These are phyloP conservation scores for Lordiphosa fenestrarum DNA, from an alignment of 2,888 invertebrate genomes.

Conservation along the genomic window DNA sequence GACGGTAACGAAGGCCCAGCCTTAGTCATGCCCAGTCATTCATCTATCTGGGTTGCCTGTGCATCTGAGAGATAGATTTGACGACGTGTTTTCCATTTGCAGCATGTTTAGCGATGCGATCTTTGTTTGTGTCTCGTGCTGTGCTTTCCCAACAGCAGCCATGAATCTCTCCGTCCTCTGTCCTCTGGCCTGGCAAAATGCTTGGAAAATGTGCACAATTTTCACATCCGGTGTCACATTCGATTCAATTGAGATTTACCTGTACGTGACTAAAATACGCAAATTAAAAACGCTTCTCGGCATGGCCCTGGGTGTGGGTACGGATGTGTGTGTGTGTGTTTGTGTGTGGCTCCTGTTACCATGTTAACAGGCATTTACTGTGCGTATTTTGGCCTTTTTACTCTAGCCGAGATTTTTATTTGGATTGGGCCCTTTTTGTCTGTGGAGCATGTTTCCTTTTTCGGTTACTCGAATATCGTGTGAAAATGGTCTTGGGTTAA, in stretches of 20 bases:
- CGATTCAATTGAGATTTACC: conserved; percentile 77
- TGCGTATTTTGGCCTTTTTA: conserved; percentile 7
- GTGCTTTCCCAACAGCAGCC: conserved; percentile 48
- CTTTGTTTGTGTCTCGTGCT: conserved; percentile 73
- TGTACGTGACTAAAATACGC: conserved; percentile 76
- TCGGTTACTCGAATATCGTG: neutral
- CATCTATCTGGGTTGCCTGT: conserved; percentile 32
- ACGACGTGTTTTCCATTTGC: conserved; percentile 68
- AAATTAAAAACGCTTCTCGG: conserved; percentile 65
- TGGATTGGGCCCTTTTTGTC: conserved; percentile 16
- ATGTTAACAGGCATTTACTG: conserved; percentile 37
- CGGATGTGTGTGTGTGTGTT: conserved; percentile 14
- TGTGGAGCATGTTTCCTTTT: neutral
- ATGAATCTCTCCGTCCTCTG: conserved; percentile 17
- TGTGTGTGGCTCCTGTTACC: conserved; percentile 27
- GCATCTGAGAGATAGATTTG: conserved; percentile 50
- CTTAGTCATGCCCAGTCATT: conserved; percentile 33
- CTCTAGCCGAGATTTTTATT: conserved; percentile 31
- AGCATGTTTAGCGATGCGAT: conserved; percentile 72
- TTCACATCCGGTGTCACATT: conserved; percentile 77
- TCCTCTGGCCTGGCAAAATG: conserved; percentile 50
- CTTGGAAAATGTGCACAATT: conserved; percentile 75
- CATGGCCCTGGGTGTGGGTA: conserved; percentile 10
- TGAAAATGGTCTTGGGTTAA: conserved; percentile 25
- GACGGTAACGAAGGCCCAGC: conserved; percentile 5